These are phyloP conservation scores for Macrochelys suwanniensis DNA, from an alignment of 2,797 vertebrate species.

Conservation along the genomic window DNA sequence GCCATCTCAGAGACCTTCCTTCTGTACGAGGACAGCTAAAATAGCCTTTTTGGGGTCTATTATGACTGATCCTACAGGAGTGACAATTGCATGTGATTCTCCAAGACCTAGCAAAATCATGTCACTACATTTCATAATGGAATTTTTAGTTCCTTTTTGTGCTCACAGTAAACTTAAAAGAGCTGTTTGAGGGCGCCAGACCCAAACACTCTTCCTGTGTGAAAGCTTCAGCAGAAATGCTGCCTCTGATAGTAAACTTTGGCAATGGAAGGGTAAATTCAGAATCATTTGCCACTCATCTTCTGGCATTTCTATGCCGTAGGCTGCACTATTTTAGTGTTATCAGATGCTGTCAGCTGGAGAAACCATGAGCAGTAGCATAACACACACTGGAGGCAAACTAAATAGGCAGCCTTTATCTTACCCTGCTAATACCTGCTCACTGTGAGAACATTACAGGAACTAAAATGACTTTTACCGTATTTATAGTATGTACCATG, in stretches of 20 bases:
- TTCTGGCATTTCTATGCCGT: fast-evolving
- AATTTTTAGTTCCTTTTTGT: neutral
- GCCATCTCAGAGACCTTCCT: neutral
- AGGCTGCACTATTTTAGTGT: neutral
- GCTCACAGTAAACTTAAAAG: neutral
- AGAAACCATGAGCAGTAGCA: neutral
- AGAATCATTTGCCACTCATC: neutral
- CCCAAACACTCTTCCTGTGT: neutral
- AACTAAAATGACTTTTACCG: neutral
- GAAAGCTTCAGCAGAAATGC: neutral
- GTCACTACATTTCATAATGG: neutral
- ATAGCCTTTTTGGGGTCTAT: fast-evolving
- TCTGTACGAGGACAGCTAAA: neutral
- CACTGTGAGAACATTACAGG: neutral
- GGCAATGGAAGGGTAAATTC: neutral
- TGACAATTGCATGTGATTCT: neutral
- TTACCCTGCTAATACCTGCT: neutral
- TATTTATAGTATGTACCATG: neutral
- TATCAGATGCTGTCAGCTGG: fast-evolving
- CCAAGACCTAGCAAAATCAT: neutral
- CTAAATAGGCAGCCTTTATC: neutral
- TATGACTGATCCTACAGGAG: neutral
- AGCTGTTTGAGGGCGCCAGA: neutral
- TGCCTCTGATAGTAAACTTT: neutral
- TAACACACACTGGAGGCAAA: neutral